phyloP scores from a whole-genome alignment of 2,113 vertebrate genomes.

The Edolisoma coerulescens region DNA sequence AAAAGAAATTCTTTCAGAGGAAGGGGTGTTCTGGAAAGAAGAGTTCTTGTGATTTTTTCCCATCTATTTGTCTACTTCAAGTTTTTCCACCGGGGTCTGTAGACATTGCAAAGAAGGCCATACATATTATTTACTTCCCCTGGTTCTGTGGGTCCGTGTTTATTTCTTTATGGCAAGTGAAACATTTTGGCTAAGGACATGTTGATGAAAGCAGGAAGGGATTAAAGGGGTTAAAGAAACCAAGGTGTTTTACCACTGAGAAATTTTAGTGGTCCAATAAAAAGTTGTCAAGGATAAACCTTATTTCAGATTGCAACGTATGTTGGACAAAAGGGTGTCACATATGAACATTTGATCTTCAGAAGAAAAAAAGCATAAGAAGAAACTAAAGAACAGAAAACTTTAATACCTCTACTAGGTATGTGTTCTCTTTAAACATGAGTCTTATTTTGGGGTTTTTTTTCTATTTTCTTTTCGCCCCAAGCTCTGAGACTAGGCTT shows the following conservation, averaged over 20 bases:
- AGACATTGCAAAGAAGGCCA: not conserved
- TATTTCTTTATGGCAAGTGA: not conserved
- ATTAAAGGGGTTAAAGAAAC: not conserved
- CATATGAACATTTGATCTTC: not conserved
- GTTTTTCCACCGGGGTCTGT: not conserved
- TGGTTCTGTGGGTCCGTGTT: not conserved
- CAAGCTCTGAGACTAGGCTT: not conserved
- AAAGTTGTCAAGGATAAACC: not conserved
- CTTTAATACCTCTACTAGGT: not conserved
- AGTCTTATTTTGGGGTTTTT: rapidly evolving
- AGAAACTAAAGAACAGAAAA: not conserved
- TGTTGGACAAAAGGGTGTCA: not conserved
- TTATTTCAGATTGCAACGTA: not conserved
- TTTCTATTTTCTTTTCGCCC: rapidly evolving
- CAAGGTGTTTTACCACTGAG: not conserved
- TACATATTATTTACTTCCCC: not conserved
- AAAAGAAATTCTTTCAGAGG: not conserved
- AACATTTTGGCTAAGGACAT: not conserved
- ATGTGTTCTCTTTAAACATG: not conserved
- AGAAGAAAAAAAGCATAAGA: not conserved
- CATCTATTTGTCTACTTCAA: not conserved
- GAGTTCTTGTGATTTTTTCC: not conserved
- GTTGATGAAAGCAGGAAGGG: not conserved
- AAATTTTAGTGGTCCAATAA: not conserved
- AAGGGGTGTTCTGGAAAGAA: not conserved